A percentile compares a stretch with the other conserved stretches of the same genome.
Conservation (phyloP, 2,113 vertebrate genomes). For the Psilopogon haemacephalus region DNA sequence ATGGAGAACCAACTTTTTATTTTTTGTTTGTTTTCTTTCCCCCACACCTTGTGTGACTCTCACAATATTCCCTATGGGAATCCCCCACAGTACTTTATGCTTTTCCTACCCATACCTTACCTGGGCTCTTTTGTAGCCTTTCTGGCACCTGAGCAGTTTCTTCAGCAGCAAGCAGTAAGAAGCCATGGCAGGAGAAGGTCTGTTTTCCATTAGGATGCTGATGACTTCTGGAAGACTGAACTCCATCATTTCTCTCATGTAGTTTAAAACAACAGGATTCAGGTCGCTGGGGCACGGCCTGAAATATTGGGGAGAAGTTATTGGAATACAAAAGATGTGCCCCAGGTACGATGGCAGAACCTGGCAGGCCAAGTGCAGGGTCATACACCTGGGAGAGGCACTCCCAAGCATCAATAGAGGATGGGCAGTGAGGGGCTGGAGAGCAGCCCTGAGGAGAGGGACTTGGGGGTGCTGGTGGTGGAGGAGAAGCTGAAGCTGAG, state of each 20-base stretch:
- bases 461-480: too few relatives aligned
- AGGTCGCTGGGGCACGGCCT: conserved; percentile 78
- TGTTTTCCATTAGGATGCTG: conserved; percentile 77
- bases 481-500: too few relatives aligned
- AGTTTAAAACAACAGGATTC: conserved; percentile 76
- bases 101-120: conserved; percentile 28
- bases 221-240: conserved; percentile 77
- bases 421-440: too few relatives aligned
- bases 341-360: background rate
- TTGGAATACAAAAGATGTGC: too few relatives aligned
- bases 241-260: conserved; percentile 78
- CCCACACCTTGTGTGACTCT: background rate
- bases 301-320: conserved; percentile 4
- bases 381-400: too few relatives aligned
- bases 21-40: too few relatives aligned
- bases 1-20: background rate
- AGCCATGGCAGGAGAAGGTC: conserved; percentile 81
- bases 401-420: too few relatives aligned
- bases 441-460: too few relatives aligned
- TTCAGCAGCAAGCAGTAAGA: conserved; percentile 82
- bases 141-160: conserved; percentile 78
- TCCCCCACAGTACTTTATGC: background rate
- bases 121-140: conserved; percentile 70
- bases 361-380: too few relatives aligned
- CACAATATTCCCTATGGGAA: background rate